These are phyloP conservation scores for Phoeniculus purpureus DNA, from an alignment of 2,797 vertebrate genomes.

Conservation along the genomic window DNA sequence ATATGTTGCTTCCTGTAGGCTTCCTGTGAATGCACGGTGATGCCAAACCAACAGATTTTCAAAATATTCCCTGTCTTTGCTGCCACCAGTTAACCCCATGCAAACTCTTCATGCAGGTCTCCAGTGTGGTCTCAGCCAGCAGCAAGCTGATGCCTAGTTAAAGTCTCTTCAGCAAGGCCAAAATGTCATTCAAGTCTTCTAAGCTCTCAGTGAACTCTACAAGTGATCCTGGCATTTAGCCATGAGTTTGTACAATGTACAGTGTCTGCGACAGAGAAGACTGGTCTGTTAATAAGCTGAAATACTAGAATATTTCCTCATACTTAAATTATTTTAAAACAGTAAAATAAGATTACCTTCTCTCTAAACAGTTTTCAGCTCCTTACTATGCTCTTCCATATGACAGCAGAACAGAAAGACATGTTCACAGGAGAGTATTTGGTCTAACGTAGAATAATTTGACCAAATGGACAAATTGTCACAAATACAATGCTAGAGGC, in stretches of 20 bases:
- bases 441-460: not conserved
- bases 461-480: not conserved
- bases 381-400: not conserved
- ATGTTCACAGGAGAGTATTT: not conserved
- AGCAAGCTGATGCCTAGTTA: not conserved
- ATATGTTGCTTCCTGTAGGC: not conserved
- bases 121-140: not conserved
- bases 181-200: not conserved
- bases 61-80: not conserved
- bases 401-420: not conserved
- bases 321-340: not conserved
- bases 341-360: not conserved
- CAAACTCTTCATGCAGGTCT: not conserved
- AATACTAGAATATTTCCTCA: not conserved
- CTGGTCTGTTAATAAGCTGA: not conserved
- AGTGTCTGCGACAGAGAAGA: not conserved
- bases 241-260: not conserved
- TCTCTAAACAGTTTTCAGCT: not conserved
- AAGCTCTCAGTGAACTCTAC: not conserved
- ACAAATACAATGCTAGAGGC: not conserved
- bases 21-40: rapidly evolving
- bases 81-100: not conserved
- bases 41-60: not conserved
- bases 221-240: not conserved
- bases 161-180: not conserved